Evolutionary conservation across 2,888 invertebrate genomes (phyloP), one percentile per base, ranked within the genome.

Genomic region (Oscheius sp.): DNA sequence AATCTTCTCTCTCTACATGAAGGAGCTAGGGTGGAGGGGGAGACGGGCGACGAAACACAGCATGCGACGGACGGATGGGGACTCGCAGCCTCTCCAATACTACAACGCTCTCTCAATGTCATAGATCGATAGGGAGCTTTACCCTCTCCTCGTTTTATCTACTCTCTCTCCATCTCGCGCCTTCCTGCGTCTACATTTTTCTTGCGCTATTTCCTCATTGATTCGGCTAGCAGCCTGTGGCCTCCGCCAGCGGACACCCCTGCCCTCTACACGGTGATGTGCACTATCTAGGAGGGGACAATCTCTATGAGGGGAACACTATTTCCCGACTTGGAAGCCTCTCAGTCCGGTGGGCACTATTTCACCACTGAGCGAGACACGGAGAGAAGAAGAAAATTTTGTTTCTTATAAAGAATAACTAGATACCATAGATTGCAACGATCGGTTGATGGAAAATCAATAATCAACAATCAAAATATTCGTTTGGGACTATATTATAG

Each of bases 211-310:
- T 65, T 65, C 45, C 2, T 17, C 54, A 65, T 65, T 44, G 65
- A 65, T 65, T 54, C 65, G 14, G 38, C 12, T 32, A 20, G 64
- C 32, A 20, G 64, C 64, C 65, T 65, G 65, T 54, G 65, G 65
- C 65, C 65, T 65, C 65, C 65, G 32, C 44, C 6, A 8, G 9
- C 44, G 17, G 22, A 22, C 30, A 44, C 26, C 56, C 49, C 49
- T 36, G 45, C 12, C 44, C 54, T 56, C 65, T 38, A 24, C 54
- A 17, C 28, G 8, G 24, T 30, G 45, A n/a, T 20, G 30, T n/a
- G 28, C 44, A 44, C 54, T 65, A 30, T 36, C 51, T 32, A 30
- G 22, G 28, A 41, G 32, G 22, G 33, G 26, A 17, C n/a, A 51
- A 51, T 36, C 51, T 47, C 56, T 28, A 24, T 32, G 45, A 20